These are phyloP conservation scores for Psephotus haematonotus DNA, from an alignment of 2,113 vertebrate genomes.

Conservation along the genomic window DNA sequence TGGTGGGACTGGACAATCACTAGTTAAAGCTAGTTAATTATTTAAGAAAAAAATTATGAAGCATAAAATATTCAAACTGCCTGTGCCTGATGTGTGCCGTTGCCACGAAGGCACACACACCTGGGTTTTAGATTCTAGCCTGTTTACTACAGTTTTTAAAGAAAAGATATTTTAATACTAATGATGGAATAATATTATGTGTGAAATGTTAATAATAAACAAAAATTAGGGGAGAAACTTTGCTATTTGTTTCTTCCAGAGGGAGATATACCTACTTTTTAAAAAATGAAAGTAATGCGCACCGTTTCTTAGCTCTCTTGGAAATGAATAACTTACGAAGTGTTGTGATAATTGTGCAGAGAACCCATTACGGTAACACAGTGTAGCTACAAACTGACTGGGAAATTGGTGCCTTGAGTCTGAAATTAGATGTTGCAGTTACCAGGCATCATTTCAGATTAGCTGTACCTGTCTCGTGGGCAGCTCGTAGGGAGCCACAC, in stretches of 20 bases:
- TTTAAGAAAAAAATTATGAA: conserved; percentile 50
- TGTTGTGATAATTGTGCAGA: conserved; percentile 55
- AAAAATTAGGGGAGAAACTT: not conserved
- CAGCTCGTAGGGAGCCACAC: not conserved
- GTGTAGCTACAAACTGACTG: conserved; percentile 73
- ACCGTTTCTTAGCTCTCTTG: not conserved
- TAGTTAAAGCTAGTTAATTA: conserved; percentile 58
- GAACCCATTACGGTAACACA: conserved; percentile 18
- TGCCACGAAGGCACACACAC: not conserved
- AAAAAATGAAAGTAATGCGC: conserved; percentile 17
- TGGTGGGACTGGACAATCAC: not conserved
- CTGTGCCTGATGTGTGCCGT: not conserved
- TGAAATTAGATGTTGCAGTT: conserved; percentile 73
- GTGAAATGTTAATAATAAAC: not conserved
- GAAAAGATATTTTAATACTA: not conserved
- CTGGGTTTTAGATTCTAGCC: conserved; percentile 8
- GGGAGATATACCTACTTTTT: not conserved
- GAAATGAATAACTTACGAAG: conserved; percentile 52
- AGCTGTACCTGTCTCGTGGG: conserved; percentile 55
- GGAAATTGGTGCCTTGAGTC: conserved; percentile 72
- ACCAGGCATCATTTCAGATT: conserved; percentile 57
- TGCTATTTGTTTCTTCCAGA: not conserved
- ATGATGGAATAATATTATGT: not conserved
- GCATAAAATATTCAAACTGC: conserved; percentile 64
- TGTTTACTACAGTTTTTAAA: not conserved